These are phyloP conservation scores for Balanococcus diminutus DNA, from an alignment of 2,888 invertebrate species.

Conservation along the genomic window DNA sequence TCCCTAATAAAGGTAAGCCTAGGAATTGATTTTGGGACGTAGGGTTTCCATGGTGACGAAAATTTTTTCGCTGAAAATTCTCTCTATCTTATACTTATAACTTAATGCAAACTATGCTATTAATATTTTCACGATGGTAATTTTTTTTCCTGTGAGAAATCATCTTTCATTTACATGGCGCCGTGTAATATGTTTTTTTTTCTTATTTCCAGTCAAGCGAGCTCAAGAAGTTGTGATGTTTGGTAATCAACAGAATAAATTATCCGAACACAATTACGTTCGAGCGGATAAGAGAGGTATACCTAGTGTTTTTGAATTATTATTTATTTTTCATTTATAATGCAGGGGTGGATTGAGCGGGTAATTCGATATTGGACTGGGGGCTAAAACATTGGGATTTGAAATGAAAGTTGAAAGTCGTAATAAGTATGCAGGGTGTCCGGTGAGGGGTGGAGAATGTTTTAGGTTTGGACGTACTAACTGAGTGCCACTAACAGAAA, in stretches of 20 bases:
- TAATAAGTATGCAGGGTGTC: too few species aligned
- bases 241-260: constrained; percentile 63
- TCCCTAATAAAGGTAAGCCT: constrained; percentile 49
- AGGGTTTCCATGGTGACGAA: constrained; percentile 45
- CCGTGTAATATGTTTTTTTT: not conserved
- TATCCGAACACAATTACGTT: constrained; percentile 57
- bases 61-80: constrained; percentile 36
- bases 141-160: not conserved
- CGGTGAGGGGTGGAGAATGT: too few species aligned
- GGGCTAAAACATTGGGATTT: too few species aligned
- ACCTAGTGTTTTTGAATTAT: too few species aligned
- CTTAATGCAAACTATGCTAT: constrained; percentile 8
- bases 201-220: constrained; percentile 60
- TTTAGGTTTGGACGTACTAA: too few species aligned
- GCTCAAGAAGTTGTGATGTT: constrained; percentile 63
- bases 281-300: constrained; percentile 59
- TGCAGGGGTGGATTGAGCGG: too few species aligned
- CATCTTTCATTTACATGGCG: constrained; percentile 1
- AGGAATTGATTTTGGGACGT: constrained; percentile 47
- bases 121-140: not conserved
- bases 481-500: too few species aligned
- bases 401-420: too few species aligned
- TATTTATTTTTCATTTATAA: too few species aligned
- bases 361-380: too few species aligned
- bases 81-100: not conserved